Conservation (phyloP, 2,888 invertebrate genomes). For the Spicauda simplicius region DNA sequence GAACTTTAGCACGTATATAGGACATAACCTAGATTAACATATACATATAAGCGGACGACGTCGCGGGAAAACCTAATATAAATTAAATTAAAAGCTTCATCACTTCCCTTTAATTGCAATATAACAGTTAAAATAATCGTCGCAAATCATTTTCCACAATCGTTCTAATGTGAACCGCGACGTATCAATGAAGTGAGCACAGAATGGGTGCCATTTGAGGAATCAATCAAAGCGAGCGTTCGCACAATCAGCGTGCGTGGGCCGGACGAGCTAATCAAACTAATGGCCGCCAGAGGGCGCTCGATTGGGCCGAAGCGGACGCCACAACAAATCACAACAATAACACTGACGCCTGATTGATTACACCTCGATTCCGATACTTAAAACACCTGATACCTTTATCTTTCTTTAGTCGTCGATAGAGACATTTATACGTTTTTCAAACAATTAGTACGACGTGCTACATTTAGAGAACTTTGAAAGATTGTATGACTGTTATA, state of each 20-base stretch:
- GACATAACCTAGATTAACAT: too few species aligned
- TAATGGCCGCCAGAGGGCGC: constrained; percentile 62
- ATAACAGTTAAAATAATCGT: background rate
- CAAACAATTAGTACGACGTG: background rate
- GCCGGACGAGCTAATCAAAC: constrained; percentile 77
- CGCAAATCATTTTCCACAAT: background rate
- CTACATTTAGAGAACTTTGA: too few species aligned
- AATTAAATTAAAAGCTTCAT: too few species aligned
- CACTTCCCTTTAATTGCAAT: too few species aligned
- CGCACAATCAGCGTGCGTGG: constrained; percentile 73
- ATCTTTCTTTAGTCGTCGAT: background rate
- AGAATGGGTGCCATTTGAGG: constrained; percentile 66
- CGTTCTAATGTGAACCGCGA: constrained; percentile 24
- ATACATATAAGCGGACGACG: too few species aligned
- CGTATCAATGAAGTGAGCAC: constrained; percentile 55
- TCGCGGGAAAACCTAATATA: too few species aligned
- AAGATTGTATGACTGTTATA: too few species aligned
- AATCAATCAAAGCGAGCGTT: constrained; percentile 78
- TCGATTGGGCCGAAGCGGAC: constrained; percentile 68
- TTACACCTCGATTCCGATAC: constrained; percentile 57
- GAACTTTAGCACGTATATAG: too few species aligned
- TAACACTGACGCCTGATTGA: constrained; percentile 75
- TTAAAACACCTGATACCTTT: constrained; percentile 53
- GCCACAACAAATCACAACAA: constrained; percentile 79
- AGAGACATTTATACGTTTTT: background rate